A percentile compares a stretch with the other conserved stretches of the same genome.
Conservation (phyloP, 1,140 invertebrate species). For the Sycophaga agraensis region DNA sequence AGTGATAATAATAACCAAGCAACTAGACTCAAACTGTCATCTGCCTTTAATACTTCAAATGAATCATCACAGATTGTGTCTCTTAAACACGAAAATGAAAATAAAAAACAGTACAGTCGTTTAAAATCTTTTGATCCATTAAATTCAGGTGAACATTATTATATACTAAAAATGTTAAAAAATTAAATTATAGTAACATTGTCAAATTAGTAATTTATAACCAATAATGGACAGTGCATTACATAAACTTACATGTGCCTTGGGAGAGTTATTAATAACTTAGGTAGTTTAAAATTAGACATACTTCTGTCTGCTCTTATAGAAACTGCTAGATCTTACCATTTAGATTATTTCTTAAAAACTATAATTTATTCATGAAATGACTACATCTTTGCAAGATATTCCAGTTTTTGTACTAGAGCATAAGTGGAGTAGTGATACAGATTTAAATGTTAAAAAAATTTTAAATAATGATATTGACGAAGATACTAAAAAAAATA, state of each 20-base stretch:
- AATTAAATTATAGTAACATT: too few species aligned
- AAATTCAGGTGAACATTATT: constrained; percentile 21
- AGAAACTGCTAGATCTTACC: too few species aligned
- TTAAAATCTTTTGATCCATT: constrained; percentile 19
- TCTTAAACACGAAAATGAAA: not conserved
- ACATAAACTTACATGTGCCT: not conserved
- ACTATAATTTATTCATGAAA: constrained; percentile 45
- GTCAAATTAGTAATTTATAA: too few species aligned
- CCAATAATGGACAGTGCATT: not conserved
- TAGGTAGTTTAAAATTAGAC: constrained; percentile 48
- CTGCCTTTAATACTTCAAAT: not conserved
- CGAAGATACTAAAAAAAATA: too few species aligned
- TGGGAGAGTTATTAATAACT: constrained; percentile 49
- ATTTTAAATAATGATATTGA: constrained; percentile 9
- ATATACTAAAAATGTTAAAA: not conserved
- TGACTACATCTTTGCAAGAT: constrained; percentile 48
- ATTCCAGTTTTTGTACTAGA: constrained; percentile 53
- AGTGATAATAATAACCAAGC: constrained; percentile 25
- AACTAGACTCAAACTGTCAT: not conserved
- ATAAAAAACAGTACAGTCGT: constrained; percentile 16
- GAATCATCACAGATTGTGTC: not conserved
- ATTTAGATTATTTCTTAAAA: too few species aligned
- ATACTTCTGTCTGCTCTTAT: too few species aligned
- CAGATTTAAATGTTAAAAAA: constrained; percentile 39
- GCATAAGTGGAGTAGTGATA: constrained; percentile 53